Evolutionary conservation across 2,797 vertebrate genomes (phyloP), one percentile per base, ranked within the genome.

Genomic region (Etheostoma nigrum): DNA sequence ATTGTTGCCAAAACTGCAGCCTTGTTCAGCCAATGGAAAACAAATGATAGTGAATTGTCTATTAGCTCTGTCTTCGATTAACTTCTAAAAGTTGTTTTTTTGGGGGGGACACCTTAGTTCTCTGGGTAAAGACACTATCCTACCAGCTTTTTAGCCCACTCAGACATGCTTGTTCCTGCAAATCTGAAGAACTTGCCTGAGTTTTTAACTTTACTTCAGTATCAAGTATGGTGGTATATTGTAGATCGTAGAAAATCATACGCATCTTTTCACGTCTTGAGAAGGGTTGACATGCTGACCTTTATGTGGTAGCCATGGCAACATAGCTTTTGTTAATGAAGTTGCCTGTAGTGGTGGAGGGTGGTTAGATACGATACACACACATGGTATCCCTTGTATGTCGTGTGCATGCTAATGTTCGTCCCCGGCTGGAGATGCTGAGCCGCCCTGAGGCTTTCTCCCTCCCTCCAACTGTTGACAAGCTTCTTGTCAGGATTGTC

Each of bases 281-380:
- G 27, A 72, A 60, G 15, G 25, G n/a, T 16, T 19, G 1, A 1
- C 33, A 47, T 75, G 59, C 69, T 14, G 49, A 23, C 47, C 54
- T 71, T 33, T 70, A 58, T 77, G 68, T 59, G 27, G 81, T 74
- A 79, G 47, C 76, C 85, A 78, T 78, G 74, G 82, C 64, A 88
- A 86, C 85, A 15, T 9, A 14, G 9, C 27, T 45, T 25, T n/a
- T 21, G n/a, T 60, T 62, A 61, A 25, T 58, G 25, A 23, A 30
- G 62, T 44, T 13, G 33, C 55, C 54, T 74, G 63, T 40, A 49
- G 33, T 19, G 25, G 36, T 33, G 47, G 30, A 79, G 59, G 68
- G 68, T 64, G 76, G 57, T 64, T 55, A 27, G 76, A 57, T 69
- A 48, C 18, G 74, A 79, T 69, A 70, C 30, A 23, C 68, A 58